phyloP scores from a whole-genome alignment of 1,140 invertebrate species.

The Neuroterus valhalla region DNA sequence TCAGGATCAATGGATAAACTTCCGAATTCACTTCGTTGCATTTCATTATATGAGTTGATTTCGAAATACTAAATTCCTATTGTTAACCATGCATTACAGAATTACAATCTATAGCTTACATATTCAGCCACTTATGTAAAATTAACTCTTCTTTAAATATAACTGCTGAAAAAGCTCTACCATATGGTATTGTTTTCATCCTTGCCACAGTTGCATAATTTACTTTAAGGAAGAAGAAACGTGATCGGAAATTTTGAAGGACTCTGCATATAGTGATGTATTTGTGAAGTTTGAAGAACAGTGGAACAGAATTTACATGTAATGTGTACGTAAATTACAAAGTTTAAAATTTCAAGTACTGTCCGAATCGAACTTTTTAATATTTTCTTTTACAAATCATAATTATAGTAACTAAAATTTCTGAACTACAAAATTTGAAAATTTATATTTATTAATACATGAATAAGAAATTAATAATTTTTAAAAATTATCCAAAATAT shows the following conservation, averaged over 20 bases:
- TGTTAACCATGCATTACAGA: constrained; percentile 10
- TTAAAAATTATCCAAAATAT: too few species aligned
- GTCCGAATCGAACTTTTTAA: too few species aligned
- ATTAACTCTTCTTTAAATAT: not conserved
- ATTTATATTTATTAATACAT: too few species aligned
- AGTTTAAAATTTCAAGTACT: not conserved
- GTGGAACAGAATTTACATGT: not conserved
- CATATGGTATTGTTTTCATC: not conserved
- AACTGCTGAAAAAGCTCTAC: not conserved
- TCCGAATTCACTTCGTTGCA: too few species aligned
- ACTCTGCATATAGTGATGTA: not conserved
- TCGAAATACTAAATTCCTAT: not conserved
- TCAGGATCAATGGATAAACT: too few species aligned
- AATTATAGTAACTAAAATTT: too few species aligned
- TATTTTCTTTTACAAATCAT: too few species aligned
- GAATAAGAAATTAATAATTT: too few species aligned
- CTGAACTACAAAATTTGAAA: too few species aligned
- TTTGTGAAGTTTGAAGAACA: constrained; percentile 6
- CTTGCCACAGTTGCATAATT: not conserved
- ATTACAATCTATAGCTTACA: not conserved
- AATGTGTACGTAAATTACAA: not conserved
- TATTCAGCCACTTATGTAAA: not conserved
- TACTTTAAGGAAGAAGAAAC: not conserved
- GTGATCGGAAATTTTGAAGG: not conserved
- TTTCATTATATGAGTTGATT: too few species aligned